Evolutionary conservation across 2,888 invertebrate species (phyloP).

Genomic region (Hydroisotoma schaefferi): DNA sequence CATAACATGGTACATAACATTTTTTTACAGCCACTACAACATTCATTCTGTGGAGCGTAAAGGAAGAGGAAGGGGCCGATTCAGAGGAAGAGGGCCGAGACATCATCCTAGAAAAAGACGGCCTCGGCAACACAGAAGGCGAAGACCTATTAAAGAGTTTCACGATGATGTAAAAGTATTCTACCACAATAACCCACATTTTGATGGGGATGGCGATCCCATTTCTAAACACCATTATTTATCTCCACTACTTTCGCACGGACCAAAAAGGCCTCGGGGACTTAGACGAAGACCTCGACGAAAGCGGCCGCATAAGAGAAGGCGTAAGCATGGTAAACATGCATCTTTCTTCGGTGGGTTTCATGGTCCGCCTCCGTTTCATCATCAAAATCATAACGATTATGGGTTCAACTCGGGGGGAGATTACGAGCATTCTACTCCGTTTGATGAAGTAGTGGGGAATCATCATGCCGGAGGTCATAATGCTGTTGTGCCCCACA

Average conservation of each 20-base stretch:
- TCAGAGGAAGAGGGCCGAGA: conserved; percentile 10
- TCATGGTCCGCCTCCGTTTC: not conserved
- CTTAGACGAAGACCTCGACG: not conserved
- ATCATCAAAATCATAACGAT: not conserved
- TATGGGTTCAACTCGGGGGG: too few species aligned
- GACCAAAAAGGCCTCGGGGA: not conserved
- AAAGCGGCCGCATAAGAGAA: conserved; percentile 4
- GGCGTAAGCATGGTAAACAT: not conserved
- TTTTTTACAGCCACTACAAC: too few species aligned
- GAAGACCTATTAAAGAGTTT: not conserved
- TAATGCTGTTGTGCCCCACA: too few species aligned
- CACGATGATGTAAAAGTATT: not conserved
- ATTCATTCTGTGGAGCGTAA: too few species aligned
- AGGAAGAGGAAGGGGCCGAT: too few species aligned
- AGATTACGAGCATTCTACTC: too few species aligned
- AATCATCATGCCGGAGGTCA: too few species aligned
- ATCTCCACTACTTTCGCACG: not conserved
- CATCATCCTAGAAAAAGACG: conserved; percentile 1
- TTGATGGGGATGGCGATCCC: conserved; percentile 1
- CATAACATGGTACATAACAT: too few species aligned
- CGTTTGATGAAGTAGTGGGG: too few species aligned
- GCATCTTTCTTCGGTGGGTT: not conserved
- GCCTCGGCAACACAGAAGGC: not conserved
- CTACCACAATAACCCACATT: not conserved
- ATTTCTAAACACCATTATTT: not conserved